phyloP scores from a whole-genome alignment of 2,797 vertebrate genomes.

The Sarcoramphus papa region DNA sequence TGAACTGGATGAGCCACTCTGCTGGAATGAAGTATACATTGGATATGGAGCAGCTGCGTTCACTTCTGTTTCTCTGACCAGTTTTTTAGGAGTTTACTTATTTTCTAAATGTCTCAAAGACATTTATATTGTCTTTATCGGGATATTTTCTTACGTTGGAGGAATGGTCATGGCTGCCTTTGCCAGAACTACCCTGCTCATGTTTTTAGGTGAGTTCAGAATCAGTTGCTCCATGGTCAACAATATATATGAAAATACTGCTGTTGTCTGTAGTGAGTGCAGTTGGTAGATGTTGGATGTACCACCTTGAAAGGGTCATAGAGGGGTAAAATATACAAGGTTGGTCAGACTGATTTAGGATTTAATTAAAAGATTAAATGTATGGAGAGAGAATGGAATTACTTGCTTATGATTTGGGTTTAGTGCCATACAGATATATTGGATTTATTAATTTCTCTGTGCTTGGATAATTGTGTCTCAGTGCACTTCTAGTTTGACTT shows the following conservation, averaged over 20 bases:
- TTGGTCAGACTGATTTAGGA: not conserved
- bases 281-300: not conserved
- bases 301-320: not conserved
- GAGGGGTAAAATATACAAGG: not conserved
- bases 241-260: not conserved
- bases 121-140: slow-evolving; percentile 80
- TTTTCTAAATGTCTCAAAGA: slow-evolving; percentile 84
- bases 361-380: not conserved
- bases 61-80: slow-evolving; percentile 80
- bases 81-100: slow-evolving; percentile 83
- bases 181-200: slow-evolving; percentile 85
- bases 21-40: slow-evolving; percentile 91
- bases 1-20: slow-evolving; percentile 88
- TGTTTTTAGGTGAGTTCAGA: slow-evolving; percentile 89
- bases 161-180: slow-evolving; percentile 83
- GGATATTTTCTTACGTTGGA: slow-evolving; percentile 82
- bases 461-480: not conserved
- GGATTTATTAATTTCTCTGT: not conserved
- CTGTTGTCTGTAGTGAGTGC: not conserved
- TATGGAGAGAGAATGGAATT: not conserved
- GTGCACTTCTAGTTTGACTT: not conserved
- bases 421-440: not conserved
- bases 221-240: not conserved
- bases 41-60: slow-evolving; percentile 88
- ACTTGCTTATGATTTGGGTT: not conserved